Conservation (phyloP, 2,888 invertebrate species). For the Sphaerolaimus hirsutus region DNA sequence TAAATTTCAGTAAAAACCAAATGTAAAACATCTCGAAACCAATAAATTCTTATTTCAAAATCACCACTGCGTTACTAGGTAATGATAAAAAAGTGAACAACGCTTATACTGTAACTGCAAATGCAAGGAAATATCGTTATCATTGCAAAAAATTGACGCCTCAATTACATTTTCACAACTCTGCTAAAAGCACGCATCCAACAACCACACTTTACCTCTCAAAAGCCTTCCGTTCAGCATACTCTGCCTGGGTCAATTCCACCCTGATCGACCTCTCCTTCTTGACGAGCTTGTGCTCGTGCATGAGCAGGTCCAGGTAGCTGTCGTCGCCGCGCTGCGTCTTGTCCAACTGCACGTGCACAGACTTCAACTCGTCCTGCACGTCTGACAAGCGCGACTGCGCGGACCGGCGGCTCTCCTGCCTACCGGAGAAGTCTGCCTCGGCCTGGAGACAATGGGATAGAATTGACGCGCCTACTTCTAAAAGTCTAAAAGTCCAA, state of each 20-base stretch:
- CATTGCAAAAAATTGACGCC: too few relatives aligned
- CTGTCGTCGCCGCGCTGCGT: constrained; percentile 50
- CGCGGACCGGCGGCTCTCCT: constrained; percentile 40
- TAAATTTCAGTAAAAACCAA: too few relatives aligned
- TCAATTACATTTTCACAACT: too few relatives aligned
- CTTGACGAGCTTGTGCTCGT: constrained; percentile 38
- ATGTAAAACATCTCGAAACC: too few relatives aligned
- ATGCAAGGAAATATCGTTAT: too few relatives aligned
- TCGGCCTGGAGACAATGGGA: constrained; percentile 31
- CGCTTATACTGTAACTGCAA: too few relatives aligned
- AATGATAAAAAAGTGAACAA: too few relatives aligned
- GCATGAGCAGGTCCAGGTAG: constrained; percentile 46
- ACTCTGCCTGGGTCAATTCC: constrained; percentile 42
- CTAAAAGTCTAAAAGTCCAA: too few relatives aligned
- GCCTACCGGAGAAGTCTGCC: constrained; percentile 41
- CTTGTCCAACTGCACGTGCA: constrained; percentile 50
- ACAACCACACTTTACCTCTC: neutral
- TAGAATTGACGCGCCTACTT: too few relatives aligned
- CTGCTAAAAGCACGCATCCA: neutral
- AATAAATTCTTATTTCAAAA: too few relatives aligned
- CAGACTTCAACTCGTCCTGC: constrained; percentile 41
- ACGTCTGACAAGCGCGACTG: constrained; percentile 39
- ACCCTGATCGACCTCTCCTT: constrained; percentile 33
- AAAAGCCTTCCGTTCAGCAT: constrained; percentile 43
- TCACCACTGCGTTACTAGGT: too few relatives aligned